Evolutionary conservation across 2,888 invertebrate genomes (phyloP).

Genomic region (Rhyacophila evoluta): DNA sequence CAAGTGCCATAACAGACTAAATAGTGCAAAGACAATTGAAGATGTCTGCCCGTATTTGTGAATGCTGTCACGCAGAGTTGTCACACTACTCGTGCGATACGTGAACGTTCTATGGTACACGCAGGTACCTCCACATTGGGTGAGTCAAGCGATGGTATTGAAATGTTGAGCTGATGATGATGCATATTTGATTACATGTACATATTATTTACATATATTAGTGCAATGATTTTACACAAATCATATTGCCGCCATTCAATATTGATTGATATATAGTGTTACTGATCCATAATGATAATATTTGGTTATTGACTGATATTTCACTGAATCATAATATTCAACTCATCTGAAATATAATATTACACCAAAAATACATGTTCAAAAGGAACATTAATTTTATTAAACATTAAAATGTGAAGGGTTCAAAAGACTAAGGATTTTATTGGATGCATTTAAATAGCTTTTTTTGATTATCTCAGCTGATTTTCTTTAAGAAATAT

Average conservation of each 20-base stretch:
- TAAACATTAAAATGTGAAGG: no score
- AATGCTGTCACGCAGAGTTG: background rate
- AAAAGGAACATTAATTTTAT: no score
- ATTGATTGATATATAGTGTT: background rate
- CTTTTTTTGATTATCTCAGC: no score
- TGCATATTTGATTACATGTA: conserved; percentile 5
- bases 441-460: no score
- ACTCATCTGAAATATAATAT: no score
- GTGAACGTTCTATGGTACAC: background rate
- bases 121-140: background rate
- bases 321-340: no score
- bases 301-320: no score
- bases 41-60: background rate
- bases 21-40: background rate
- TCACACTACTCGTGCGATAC: background rate
- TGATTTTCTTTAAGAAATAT: no score
- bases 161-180: conserved; percentile 24
- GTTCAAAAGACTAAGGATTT: no score
- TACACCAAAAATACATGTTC: no score
- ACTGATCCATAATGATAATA: background rate
- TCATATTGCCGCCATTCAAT: background rate
- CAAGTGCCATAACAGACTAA: background rate
- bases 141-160: conserved; percentile 14
- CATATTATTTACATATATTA: conserved; percentile 22
- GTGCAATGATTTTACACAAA: background rate